Conservation (phyloP, 35 echinoderm and acorn worm species). For the Acanthaster planci region DNA sequence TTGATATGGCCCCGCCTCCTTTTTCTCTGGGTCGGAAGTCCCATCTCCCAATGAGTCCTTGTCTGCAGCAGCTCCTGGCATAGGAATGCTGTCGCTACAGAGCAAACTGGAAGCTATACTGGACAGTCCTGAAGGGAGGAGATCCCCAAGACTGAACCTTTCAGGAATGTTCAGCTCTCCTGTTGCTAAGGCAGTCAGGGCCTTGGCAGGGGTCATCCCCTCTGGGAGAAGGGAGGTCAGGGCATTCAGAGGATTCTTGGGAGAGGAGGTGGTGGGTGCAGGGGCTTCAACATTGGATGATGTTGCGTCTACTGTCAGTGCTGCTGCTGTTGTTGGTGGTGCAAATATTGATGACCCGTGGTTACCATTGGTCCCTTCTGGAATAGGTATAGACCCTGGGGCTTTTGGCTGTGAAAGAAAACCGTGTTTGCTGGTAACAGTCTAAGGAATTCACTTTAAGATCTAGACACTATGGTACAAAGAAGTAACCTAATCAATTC, state of each 20-base stretch:
- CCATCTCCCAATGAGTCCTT: not conserved
- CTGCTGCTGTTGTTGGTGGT: not conserved
- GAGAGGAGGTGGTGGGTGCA: not conserved
- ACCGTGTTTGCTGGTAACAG: not conserved
- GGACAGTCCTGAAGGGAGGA: not conserved
- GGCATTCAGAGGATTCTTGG: not conserved
- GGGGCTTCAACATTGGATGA: not conserved
- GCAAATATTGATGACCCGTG: not conserved
- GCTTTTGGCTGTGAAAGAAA: constrained; percentile 1
- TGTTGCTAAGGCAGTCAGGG: not conserved
- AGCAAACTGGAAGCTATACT: not conserved
- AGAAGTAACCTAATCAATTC: no score
- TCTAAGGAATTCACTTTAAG: no score
- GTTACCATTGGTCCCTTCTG: not conserved
- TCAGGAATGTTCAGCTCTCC: constrained; percentile 2
- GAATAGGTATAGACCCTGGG: not conserved
- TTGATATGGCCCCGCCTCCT: not conserved
- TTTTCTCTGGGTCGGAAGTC: not conserved
- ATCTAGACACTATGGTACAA: no score
- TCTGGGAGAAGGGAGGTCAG: not conserved
- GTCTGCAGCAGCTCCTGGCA: not conserved
- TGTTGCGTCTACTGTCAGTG: not conserved
- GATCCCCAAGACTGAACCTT: not conserved
- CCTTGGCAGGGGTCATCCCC: not conserved
- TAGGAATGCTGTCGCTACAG: not conserved